phyloP scores from a whole-genome alignment of 2,797 vertebrate genomes.

The Fringilla coelebs region DNA sequence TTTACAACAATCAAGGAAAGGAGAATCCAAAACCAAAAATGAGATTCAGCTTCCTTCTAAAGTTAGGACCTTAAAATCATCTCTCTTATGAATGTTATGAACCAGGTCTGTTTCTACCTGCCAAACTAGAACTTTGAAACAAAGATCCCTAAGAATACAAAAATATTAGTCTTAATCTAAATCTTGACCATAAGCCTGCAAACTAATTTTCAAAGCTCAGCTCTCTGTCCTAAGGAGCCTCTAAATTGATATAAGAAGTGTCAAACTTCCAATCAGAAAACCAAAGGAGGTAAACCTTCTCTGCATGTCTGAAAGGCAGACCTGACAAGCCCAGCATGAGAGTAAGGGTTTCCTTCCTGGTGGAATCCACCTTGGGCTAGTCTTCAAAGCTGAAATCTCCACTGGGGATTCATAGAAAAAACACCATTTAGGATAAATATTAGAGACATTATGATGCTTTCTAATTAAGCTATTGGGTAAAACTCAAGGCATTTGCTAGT shows the following conservation, averaged over 20 bases:
- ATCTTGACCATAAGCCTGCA: background rate
- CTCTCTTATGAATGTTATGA: fast-evolving
- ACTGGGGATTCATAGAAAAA: background rate
- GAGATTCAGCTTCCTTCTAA: background rate
- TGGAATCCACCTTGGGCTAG: background rate
- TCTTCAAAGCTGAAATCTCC: background rate
- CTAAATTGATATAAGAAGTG: background rate
- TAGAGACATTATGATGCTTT: background rate
- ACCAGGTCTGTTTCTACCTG: background rate
- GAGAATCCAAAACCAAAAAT: background rate
- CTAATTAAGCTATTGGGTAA: background rate
- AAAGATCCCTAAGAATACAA: background rate
- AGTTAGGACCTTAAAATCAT: background rate
- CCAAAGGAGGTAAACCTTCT: background rate
- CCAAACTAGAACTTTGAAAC: background rate
- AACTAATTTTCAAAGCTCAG: background rate
- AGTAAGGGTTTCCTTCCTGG: background rate
- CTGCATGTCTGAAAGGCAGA: background rate
- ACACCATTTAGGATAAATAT: background rate
- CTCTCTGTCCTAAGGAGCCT: background rate
- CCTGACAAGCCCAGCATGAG: background rate
- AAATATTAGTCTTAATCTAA: background rate
- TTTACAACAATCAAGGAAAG: background rate
- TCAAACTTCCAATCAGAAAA: background rate
- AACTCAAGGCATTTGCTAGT: background rate